A percentile compares a stretch with the other conserved stretches of the same genome.
These are phyloP conservation scores for Bombus waltoni DNA, from an alignment of 1,140 invertebrate species.

Conservation along the genomic window DNA sequence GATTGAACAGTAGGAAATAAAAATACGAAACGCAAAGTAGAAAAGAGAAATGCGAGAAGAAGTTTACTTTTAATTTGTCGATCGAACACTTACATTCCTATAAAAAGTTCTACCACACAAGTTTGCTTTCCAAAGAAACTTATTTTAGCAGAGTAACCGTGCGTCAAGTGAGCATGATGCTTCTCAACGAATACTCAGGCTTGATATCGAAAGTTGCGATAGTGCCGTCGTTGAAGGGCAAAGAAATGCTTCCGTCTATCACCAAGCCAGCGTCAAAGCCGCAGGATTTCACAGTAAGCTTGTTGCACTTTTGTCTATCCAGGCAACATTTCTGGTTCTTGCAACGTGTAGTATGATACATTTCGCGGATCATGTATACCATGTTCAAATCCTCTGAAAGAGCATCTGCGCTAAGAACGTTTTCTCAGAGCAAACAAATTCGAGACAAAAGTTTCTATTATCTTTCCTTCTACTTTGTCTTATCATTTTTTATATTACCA, in stretches of 20 bases:
- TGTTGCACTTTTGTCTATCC: conserved; percentile 38
- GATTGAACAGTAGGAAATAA: too few species aligned
- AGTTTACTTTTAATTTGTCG: background rate
- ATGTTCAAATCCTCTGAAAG: conserved; percentile 56
- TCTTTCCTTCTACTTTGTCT: background rate
- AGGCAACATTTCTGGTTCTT: background rate
- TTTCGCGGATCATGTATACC: conserved; percentile 57
- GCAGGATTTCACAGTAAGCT: conserved; percentile 43
- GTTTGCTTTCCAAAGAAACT: background rate
- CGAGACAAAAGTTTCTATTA: background rate
- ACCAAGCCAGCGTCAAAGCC: conserved; percentile 57
- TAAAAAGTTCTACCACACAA: background rate
- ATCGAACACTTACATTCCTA: background rate
- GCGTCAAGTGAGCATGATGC: conserved; percentile 36
- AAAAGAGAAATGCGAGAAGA: too few species aligned
- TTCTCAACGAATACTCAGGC: conserved; percentile 52
- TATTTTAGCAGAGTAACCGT: background rate
- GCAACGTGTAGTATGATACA: background rate
- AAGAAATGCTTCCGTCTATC: conserved; percentile 51
- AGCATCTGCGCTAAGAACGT: background rate
- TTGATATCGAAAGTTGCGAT: conserved; percentile 54
- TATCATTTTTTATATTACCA: background rate
- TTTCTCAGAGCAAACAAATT: background rate
- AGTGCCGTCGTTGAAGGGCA: conserved; percentile 64
- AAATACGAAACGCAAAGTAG: too few species aligned